Percentiles rank a stretch among this genome's conserved stretches.
phyloP scores from a whole-genome alignment of 2,888 invertebrate species.

The Steinernema carpocapsae region DNA sequence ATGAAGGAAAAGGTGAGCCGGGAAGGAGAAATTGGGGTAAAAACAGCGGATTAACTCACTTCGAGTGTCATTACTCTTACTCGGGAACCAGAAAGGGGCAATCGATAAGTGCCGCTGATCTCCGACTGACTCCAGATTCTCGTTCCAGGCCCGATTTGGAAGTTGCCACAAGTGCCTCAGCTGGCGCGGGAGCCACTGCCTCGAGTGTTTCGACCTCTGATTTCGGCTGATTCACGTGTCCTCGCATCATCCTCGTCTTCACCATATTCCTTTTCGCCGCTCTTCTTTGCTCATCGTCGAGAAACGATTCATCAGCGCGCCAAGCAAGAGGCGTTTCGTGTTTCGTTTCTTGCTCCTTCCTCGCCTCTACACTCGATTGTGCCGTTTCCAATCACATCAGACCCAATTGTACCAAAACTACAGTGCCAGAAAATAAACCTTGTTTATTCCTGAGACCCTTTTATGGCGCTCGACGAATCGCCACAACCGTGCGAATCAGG shows the following conservation, averaged over 20 bases:
- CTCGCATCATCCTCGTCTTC: slow-evolving; percentile 10
- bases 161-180: slow-evolving; percentile 59
- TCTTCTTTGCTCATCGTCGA: neutral
- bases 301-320: slow-evolving; percentile 20
- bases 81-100: slow-evolving; percentile 19
- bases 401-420: slow-evolving; percentile 2
- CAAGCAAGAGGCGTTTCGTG: slow-evolving; percentile 7
- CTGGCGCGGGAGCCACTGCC: slow-evolving; percentile 57
- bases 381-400: slow-evolving; percentile 17
- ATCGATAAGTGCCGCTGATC: slow-evolving; percentile 3
- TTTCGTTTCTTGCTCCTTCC: neutral
- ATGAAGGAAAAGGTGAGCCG: slow-evolving; percentile 54
- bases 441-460: neutral
- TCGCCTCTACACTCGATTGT: neutral
- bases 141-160: slow-evolving; percentile 49
- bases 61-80: neutral
- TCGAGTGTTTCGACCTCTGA: slow-evolving; percentile 61
- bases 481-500: neutral
- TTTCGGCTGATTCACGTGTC: slow-evolving; percentile 19
- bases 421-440: neutral
- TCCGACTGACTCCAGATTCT: neutral
- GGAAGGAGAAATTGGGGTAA: slow-evolving; percentile 6
- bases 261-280: neutral
- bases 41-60: slow-evolving; percentile 31
- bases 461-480: neutral